phyloP scores from a whole-genome alignment of 1,140 invertebrate species.

The Bombus confusus region DNA sequence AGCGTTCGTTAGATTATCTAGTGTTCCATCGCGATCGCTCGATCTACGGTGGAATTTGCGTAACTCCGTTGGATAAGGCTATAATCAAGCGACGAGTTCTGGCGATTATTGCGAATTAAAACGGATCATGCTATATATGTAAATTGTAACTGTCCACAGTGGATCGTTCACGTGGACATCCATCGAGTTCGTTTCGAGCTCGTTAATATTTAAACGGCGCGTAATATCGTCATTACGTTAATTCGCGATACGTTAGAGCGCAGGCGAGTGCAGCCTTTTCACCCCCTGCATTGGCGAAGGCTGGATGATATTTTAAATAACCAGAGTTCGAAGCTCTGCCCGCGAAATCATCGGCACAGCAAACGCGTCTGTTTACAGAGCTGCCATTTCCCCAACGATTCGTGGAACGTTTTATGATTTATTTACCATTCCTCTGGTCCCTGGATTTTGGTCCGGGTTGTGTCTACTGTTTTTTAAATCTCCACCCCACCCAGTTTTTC shows the following conservation, averaged over 20 bases:
- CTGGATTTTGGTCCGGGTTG: too few relatives aligned
- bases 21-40: not conserved
- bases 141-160: not conserved
- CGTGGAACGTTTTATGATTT: slow-evolving; percentile 21
- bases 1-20: not conserved
- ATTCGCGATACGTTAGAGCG: slow-evolving; percentile 18
- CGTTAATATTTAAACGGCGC: slow-evolving; percentile 44
- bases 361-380: slow-evolving; percentile 29
- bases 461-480: too few relatives aligned
- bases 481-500: too few relatives aligned
- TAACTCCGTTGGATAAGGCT: slow-evolving; percentile 1
- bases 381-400: not conserved
- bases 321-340: not conserved
- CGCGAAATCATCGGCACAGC: slow-evolving; percentile 30
- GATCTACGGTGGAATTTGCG: not conserved
- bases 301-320: slow-evolving; percentile 36
- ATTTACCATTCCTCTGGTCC: slow-evolving; percentile 13
- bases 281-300: not conserved
- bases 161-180: not conserved
- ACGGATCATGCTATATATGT: not conserved
- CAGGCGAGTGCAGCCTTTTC: not conserved
- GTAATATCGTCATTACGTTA: slow-evolving; percentile 51
- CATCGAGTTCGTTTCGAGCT: slow-evolving; percentile 24
- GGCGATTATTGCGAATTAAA: slow-evolving; percentile 41
- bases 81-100: not conserved